A percentile compares a stretch with the other conserved stretches of the same genome.
Conservation (phyloP, 92 coral and sea anemone species). For the Zoanthus gigantus region DNA sequence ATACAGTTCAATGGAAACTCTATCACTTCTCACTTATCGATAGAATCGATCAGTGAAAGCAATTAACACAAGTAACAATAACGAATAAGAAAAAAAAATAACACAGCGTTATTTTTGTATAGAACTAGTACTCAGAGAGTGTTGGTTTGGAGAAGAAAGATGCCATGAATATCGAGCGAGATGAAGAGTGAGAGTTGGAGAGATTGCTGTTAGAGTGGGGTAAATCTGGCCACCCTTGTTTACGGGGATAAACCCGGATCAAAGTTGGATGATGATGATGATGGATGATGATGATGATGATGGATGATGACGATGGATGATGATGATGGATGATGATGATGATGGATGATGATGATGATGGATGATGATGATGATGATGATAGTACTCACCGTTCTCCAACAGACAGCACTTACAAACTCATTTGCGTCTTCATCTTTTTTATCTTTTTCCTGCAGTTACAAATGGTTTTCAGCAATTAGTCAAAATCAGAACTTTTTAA, state of each 20-base stretch:
- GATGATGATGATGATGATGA: too few relatives aligned
- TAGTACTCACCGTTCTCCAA: conserved; percentile 92
- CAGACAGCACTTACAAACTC: conserved; percentile 99
- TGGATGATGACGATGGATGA: too few relatives aligned
- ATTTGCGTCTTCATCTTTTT: conserved; percentile 97
- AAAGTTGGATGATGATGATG: too few relatives aligned
- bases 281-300: too few relatives aligned
- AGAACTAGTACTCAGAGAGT: neutral
- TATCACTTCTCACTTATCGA: neutral
- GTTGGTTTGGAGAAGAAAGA: too few relatives aligned
- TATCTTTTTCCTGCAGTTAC: conserved; percentile 86
- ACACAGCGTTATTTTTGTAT: neutral
- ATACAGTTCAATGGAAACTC: neutral
- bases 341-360: too few relatives aligned
- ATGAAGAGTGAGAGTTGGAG: too few relatives aligned
- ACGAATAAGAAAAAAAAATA: neutral
- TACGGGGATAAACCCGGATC: too few relatives aligned
- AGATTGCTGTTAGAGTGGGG: too few relatives aligned
- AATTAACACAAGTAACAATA: neutral
- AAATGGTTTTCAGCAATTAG: neutral
- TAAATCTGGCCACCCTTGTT: too few relatives aligned
- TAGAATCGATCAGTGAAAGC: neutral
- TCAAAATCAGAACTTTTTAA: neutral
- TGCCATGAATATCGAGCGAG: too few relatives aligned
- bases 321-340: too few relatives aligned